phyloP scores from a whole-genome alignment of 1,140 invertebrate genomes.

The Elymnias hypermnestra region DNA sequence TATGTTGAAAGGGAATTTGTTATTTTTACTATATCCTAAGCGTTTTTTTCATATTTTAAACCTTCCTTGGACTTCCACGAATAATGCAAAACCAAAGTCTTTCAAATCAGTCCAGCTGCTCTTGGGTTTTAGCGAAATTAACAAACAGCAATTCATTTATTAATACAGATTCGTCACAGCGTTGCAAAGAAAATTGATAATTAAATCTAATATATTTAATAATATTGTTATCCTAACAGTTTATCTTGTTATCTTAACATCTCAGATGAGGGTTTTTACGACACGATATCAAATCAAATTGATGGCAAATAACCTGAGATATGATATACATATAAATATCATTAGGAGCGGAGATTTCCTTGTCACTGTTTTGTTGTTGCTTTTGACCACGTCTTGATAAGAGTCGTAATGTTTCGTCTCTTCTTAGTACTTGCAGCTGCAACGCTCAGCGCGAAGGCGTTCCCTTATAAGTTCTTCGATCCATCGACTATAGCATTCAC shows the following conservation, averaged over 20 bases:
- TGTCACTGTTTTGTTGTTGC: slow-evolving; percentile 4
- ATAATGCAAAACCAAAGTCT: no score
- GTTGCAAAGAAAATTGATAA: no score
- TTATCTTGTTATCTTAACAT: neutral
- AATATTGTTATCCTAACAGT: no score
- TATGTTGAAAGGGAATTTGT: no score
- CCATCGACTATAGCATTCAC: slow-evolving; percentile 38
- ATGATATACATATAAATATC: slow-evolving; percentile 18
- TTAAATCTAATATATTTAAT: no score
- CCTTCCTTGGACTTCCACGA: no score
- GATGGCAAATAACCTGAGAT: slow-evolving; percentile 7
- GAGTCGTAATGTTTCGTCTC: slow-evolving; percentile 15
- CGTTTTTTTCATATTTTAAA: no score
- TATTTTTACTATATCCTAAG: no score
- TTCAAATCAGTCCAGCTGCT: no score
- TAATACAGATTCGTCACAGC: no score
- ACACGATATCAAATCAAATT: slow-evolving; percentile 1
- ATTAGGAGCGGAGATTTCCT: neutral
- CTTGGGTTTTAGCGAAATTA: slow-evolving; percentile 20
- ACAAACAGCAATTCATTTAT: slow-evolving; percentile 22
- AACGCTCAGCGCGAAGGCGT: slow-evolving; percentile 14
- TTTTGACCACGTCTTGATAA: neutral
- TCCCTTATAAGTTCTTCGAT: slow-evolving; percentile 27
- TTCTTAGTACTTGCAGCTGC: slow-evolving; percentile 3
- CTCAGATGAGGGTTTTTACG: neutral